Evolutionary conservation across 1,140 invertebrate species (phyloP).

Genomic region (Chlorops oryzae): DNA sequence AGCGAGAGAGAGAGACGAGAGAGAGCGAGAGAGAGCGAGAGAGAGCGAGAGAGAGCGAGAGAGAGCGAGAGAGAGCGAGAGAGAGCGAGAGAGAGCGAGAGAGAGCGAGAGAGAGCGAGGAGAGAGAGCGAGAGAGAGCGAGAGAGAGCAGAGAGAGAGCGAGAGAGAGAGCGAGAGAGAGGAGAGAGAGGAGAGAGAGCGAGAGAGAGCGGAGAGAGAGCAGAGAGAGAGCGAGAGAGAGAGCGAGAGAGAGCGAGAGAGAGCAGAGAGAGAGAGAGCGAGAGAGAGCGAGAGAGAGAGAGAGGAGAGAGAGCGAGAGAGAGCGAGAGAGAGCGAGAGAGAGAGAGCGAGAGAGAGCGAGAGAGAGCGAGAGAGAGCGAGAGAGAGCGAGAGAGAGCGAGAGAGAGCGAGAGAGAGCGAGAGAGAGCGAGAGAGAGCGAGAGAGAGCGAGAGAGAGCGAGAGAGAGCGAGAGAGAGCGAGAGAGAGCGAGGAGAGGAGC

Average conservation of each 20-base stretch:
- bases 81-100: background rate
- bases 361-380: background rate
- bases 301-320: background rate
- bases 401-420: background rate
- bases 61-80: conserved; percentile 4
- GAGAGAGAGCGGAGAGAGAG: too few relatives aligned
- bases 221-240: too few relatives aligned
- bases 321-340: background rate
- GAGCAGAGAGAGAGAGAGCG: background rate
- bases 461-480: conserved; percentile 1
- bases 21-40: background rate
- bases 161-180: background rate
- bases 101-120: background rate
- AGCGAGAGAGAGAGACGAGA: background rate
- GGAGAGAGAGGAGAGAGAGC: background rate
- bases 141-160: background rate
- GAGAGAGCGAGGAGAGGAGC: conserved; percentile 1
- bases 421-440: background rate
- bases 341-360: conserved; percentile 4
- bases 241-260: too few relatives aligned
- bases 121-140: background rate
- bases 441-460: background rate
- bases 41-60: conserved; percentile 2
- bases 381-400: background rate
- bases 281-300: background rate